These are phyloP conservation scores for Colletes collaris DNA, from an alignment of 2,888 invertebrate genomes.

Conservation along the genomic window DNA sequence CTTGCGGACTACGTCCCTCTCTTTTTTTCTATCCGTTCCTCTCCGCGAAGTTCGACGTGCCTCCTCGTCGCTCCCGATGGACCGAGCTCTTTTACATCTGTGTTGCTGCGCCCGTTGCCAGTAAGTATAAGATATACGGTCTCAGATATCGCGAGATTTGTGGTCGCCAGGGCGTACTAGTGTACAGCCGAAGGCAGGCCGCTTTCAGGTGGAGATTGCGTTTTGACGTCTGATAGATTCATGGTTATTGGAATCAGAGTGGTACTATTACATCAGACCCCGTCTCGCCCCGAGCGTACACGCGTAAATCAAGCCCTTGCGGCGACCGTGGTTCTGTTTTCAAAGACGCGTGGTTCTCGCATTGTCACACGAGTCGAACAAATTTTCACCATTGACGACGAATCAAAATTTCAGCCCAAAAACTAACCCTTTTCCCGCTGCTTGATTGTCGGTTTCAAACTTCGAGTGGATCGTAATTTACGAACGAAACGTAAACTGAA, in stretches of 20 bases:
- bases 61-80: conserved; percentile 30
- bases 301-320: conserved; percentile 63
- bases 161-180: conserved; percentile 65
- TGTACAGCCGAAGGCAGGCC: conserved; percentile 79
- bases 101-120: conserved; percentile 57
- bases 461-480: no score
- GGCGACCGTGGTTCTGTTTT: conserved; percentile 33
- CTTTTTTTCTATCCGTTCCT: conserved; percentile 29
- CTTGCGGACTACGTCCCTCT: conserved; percentile 56
- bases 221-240: conserved; percentile 91
- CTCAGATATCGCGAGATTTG: conserved; percentile 77
- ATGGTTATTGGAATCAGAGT: conserved; percentile 90
- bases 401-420: no score
- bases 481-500: no score
- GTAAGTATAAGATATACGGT: conserved; percentile 72
- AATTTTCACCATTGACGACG: no score
- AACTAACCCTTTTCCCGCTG: no score
- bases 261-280: conserved; percentile 68
- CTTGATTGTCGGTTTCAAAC: no score
- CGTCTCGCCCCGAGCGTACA: conserved; percentile 50
- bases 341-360: conserved; percentile 14
- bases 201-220: conserved; percentile 86
- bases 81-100: conserved; percentile 69
- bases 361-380: no score
- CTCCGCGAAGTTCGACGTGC: conserved; percentile 28